Conservation (phyloP, 92 coral and sea anemone genomes). For the Isaurus tuberculatus region DNA sequence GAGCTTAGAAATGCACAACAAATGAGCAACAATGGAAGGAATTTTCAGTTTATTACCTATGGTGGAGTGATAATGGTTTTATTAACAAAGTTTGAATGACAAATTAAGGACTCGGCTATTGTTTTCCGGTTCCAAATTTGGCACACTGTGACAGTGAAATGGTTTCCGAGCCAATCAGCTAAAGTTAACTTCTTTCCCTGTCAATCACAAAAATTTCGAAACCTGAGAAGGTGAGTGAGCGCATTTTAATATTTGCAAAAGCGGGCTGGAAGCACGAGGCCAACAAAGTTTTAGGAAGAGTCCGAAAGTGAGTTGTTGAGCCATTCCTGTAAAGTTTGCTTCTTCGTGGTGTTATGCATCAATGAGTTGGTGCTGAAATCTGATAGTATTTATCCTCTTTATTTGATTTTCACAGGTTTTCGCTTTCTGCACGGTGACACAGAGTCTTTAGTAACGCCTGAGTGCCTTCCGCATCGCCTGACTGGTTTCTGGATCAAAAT, state of each 20-base stretch:
- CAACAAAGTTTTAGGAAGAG: slow-evolving; percentile 49
- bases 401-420: slow-evolving; percentile 98
- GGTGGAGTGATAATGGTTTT: slow-evolving; percentile 62
- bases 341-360: slow-evolving; percentile 72
- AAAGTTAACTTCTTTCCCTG: slow-evolving; percentile 33
- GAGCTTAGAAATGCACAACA: neutral
- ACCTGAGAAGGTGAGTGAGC: slow-evolving; percentile 45
- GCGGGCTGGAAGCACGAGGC: slow-evolving; percentile 63
- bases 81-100: slow-evolving; percentile 69
- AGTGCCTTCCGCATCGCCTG: slow-evolving; percentile 98
- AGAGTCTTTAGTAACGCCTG: slow-evolving; percentile 99
- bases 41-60: slow-evolving; percentile 32
- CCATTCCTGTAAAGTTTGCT: slow-evolving; percentile 25
- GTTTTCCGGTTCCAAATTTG: slow-evolving; percentile 37
- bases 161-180: slow-evolving; percentile 52
- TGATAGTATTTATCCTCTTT: slow-evolving; percentile 94
- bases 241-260: slow-evolving; percentile 55
- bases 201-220: slow-evolving; percentile 56
- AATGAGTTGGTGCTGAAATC: slow-evolving; percentile 86
- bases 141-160: slow-evolving; percentile 36
- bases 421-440: slow-evolving; percentile 91
- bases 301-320: slow-evolving; percentile 47
- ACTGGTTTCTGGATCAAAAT: slow-evolving; percentile 97
- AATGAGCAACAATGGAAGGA: slow-evolving; percentile 45
- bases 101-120: slow-evolving; percentile 40